Base-by-base conservation (phyloP, 2,113 vertebrate genomes). In the Notarius lentiginosus region DNA sequence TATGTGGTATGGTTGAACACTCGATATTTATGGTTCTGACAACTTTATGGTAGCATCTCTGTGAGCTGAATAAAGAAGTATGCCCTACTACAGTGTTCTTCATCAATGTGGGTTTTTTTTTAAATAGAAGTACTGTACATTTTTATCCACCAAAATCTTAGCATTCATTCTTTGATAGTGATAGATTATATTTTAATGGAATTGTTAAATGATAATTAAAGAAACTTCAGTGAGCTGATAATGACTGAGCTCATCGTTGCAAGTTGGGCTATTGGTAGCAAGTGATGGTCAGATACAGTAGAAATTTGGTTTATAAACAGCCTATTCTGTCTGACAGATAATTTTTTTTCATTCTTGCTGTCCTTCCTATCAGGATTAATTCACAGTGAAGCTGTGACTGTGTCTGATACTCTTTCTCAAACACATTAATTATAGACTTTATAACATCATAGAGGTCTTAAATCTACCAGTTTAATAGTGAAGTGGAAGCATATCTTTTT, bases 171-270 rank as follows among this genome's bases (percentile, higher is more conserved):
- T 70, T 73, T 17, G 5, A 47, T 75, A 75, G 83, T 27, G 12
- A n/a, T 5, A 41, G 30, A 34, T 41, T 6, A 24, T 30, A 60
- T 58, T 72, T 72, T 8, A 73, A 24, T 73, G 34, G 6, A 22
- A 11, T 65, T 65, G 22, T 10, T n/a, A 12, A 61, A 61, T 24
- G 20, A n/a, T 65, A 3, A 65, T n/a, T 65, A 65, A 65, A 61
- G 18, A 24, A 60, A 72, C 7, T 73, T 84, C 5, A 65, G 2
- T 49, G 10, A 18, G 30, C 53, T 34, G 27, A 84, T 83, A 53
- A 11, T 83, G 65, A 70, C 10, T 70, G 65, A 70, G 82, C 82
- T 70, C 68, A 83, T 83, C 14, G 53, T 49, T 70, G 82, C 82
- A 55, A 65, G 18, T 83, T 65, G 65, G 53, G n/a, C n/a, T 83